A percentile compares a stretch with the other conserved stretches of the same genome.
These are phyloP conservation scores for Salvelinus namaycush DNA, from an alignment of 2,113 vertebrate species.

Conservation along the genomic window DNA sequence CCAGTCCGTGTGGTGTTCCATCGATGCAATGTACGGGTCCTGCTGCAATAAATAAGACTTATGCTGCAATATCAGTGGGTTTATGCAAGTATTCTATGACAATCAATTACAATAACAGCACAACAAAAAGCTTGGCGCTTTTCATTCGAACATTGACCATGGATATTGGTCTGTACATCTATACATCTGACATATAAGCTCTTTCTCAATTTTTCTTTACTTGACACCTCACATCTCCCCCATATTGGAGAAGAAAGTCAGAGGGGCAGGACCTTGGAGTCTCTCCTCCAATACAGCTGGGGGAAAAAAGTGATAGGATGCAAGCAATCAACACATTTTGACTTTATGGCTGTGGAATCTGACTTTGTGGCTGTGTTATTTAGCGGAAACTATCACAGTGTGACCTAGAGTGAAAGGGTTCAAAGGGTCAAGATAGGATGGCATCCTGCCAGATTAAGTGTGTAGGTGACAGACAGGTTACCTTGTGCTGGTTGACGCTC, in stretches of 20 bases:
- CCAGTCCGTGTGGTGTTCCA: constrained; percentile 93
- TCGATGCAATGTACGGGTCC: constrained; percentile 89
- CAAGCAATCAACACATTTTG: too few species aligned
- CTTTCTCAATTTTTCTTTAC: too few species aligned
- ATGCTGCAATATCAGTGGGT: not conserved
- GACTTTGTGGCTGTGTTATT: too few species aligned
- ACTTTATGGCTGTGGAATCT: too few species aligned
- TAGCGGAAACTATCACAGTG: not conserved
- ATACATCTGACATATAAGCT: too few species aligned
- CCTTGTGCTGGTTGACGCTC: constrained; percentile 91
- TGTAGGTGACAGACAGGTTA: constrained; percentile 43
- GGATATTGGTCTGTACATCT: too few species aligned
- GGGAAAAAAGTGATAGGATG: too few species aligned
- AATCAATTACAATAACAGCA: not conserved
- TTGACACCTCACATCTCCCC: too few species aligned
- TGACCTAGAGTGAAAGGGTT: not conserved
- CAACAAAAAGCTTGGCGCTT: not conserved
- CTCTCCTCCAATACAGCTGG: too few species aligned
- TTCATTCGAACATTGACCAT: not conserved
- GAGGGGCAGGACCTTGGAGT: too few species aligned
- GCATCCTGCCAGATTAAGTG: not conserved
- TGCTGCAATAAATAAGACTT: constrained; percentile 69
- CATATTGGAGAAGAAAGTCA: too few species aligned
- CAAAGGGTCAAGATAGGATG: not conserved
- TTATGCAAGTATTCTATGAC: not conserved